These are phyloP conservation scores for Mionectes macconnelli DNA, from an alignment of 2,113 vertebrate species.

Conservation along the genomic window DNA sequence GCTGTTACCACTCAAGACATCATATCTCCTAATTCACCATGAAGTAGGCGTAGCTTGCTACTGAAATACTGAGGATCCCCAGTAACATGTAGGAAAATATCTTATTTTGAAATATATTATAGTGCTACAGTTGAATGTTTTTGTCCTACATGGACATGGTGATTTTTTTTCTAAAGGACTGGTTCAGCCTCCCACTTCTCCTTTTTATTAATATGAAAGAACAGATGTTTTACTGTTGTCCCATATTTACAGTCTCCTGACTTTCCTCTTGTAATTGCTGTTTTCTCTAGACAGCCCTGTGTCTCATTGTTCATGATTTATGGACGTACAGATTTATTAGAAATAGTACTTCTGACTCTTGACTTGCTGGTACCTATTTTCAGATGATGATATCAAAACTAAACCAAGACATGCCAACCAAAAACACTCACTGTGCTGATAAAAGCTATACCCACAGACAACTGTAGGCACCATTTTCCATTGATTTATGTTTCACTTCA, in stretches of 20 bases:
- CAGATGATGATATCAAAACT: background rate
- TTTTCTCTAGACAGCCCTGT: background rate
- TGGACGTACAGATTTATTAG: background rate
- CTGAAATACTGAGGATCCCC: no score
- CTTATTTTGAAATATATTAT: background rate
- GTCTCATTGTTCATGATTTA: background rate
- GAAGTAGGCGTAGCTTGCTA: no score
- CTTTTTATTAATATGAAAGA: background rate
- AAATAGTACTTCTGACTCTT: background rate
- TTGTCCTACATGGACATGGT: background rate
- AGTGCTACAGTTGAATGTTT: background rate
- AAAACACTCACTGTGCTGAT: background rate
- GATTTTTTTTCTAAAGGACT: background rate
- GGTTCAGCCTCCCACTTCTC: background rate
- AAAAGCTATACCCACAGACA: background rate
- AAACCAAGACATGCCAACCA: background rate
- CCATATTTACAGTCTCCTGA: background rate
- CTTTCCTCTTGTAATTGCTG: background rate
- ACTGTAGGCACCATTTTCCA: background rate
- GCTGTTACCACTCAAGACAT: no score
- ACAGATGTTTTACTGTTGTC: background rate
- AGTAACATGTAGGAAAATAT: background rate
- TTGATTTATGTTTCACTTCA: background rate
- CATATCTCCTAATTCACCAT: no score
- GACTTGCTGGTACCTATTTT: background rate